Evolutionary conservation across 2,888 invertebrate genomes (phyloP), one percentile per base, ranked within the genome.

Genomic region (Ditula angustiorana): DNA sequence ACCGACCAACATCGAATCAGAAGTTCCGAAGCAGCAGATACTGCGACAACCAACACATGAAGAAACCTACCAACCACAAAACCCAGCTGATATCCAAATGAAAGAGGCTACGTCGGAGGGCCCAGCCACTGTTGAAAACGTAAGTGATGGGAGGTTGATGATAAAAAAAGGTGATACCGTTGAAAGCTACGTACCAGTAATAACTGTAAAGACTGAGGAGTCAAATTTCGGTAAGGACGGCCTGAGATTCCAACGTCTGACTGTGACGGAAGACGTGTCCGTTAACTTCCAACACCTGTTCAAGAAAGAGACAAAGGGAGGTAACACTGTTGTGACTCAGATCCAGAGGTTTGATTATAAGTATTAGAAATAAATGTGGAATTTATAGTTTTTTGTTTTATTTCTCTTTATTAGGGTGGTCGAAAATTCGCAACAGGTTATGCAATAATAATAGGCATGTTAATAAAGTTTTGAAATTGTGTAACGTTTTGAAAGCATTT

Each of bases 251-350:
- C 88, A 90, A 52, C 90, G 88, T 71, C 75, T 91, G 0, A 78
- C 85, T 0, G 87, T 90, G 0, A 82, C 84, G 0, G 92, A 92
- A 66, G 84, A 91, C 13, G 78, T 91, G 0, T 81, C 90, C 71
- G 81, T 90, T 67, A 88, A 85, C 69, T 88, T 79, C 66, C 81
- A 86, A 67, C 86, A 92, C 77, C 75, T 91, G 74, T 88, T 90
- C 71, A 90, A 85, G 71, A 88, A 88, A 59, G 76, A 86, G 46
- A 81, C 78, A 0, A 61, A 71, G 13, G 85, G 85, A 0, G 88
- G 87, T 0, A 87, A 89, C 73, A 86, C 87, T 2, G 80, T 89
- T 0, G 80, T 86, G 0, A 85, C 85, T 0, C 79, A 82, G 24
- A 71, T 90, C 0, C 86, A 90, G 47, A 86, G 78, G 41, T 77